Evolutionary conservation across 2,113 vertebrate species (phyloP), one percentile per base, ranked within the genome.

Genomic region (Chlorodrepanis virens): DNA sequence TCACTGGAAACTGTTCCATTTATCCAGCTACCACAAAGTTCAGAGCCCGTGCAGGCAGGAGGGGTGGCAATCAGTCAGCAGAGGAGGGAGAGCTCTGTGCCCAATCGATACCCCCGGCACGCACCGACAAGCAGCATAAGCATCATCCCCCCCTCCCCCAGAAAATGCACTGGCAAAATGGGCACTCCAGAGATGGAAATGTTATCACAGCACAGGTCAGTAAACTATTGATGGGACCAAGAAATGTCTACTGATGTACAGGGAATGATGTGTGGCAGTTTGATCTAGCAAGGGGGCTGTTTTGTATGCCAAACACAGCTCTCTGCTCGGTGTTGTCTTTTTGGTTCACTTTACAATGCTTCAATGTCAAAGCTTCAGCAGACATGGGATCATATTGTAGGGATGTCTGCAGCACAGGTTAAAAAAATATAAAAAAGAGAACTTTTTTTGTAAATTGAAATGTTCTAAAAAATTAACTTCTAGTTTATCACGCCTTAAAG

Each of bases 151-250:
- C 88, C 83, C 86, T 71, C 53, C 87, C 76, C 71, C 35, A 44
- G 47, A 54, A 83, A 93, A 84, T 53, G 87, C 40, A 27, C 94
- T 91, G 59, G 86, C 84, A 89, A 97, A 97, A 97, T 86, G 53
- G 20, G 8, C 89, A 59, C 78, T 76, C 80, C 76, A 88, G 96
- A 97, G 96, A 95, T 74, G 92, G 87, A 97, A 97, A 96, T 95
- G 93, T 97, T 96, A 97, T 95, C 94, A 95, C 80, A 96, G 72
- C 84, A 95, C 83, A 97, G 94, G 97, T 97, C 97, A 98, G 94
- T 97, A 97, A 96, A 92, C 71, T 94, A 94, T 97, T 96, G 95
- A 97, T 95, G 89, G 78, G 91, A 92, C 91, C 94, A 59, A 97
- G 81, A 86, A 80, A 69, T n/a, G 67, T 87, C 86, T 97, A 68